Evolutionary conservation across 2,888 invertebrate species (phyloP), one percentile per base, ranked within the genome.

Genomic region (Mechanitis mazaeus): DNA sequence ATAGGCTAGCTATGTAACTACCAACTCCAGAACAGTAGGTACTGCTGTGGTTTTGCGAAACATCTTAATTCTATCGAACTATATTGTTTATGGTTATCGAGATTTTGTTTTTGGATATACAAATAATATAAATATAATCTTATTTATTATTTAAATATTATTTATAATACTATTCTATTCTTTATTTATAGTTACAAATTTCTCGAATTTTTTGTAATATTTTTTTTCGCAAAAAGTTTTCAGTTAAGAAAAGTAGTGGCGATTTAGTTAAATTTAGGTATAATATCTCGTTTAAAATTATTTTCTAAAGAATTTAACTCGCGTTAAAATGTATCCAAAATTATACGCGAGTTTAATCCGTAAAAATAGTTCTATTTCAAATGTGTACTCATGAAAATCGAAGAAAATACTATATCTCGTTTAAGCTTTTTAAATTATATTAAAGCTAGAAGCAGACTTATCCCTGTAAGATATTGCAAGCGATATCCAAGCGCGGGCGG

Each of bases 1-100:
- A 89, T 90, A 90, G 89, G 83, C 85, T 86, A 87, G 87, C 88
- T 87, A 88, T 87, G 88, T 90, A 85, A 83, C 80, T 71, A 74
- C 75, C 76, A 78, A 80, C 79, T 78, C 79, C 80, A 78, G 79
- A 77, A 74, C 77, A 79, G 75, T 50, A 50, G 50, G 50, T 75
- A 75, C 78, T 79, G 83, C 84, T 87, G 89, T 79, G 89, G 90
- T 87, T 84, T 50, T 83, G 81, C 79, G 76, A 82, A 86, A 90
- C 81, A 87, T 87, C 90, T 90, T 83, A 84, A 89, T 90, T 84
- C 78, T 72, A 78, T 75, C 75, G 74, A 59, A 63, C 58, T 33
- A 63, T 56, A 47, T 45, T 33, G 50, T 28, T 50, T 50, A 50
- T 31, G 28, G 31, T 31, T 50, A 50, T 31, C 50, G 7, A 50